Conservation (phyloP, 2,113 vertebrate genomes). For the Chelonoidis abingdonii region DNA sequence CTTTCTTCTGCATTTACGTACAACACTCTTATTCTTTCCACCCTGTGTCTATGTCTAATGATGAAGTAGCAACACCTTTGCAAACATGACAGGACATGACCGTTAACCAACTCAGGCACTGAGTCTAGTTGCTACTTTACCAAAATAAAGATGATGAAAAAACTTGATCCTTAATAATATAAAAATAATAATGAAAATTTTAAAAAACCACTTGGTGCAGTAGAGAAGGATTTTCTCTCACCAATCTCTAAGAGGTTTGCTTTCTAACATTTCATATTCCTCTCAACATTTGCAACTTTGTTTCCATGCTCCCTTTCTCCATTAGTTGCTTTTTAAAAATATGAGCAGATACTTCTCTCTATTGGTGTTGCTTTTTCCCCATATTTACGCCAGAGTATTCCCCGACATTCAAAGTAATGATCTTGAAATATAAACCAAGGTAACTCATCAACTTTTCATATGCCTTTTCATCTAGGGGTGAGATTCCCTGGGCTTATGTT, state of each 20-base stretch:
- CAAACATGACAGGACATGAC: neutral
- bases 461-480: neutral
- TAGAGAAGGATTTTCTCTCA: neutral
- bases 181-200: neutral
- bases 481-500: neutral
- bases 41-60: neutral
- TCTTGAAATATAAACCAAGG: neutral
- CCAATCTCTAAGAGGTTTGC: neutral
- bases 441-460: neutral
- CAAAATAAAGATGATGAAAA: neutral
- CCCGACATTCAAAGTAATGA: neutral
- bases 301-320: fast-evolving
- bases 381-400: neutral
- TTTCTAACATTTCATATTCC: neutral
- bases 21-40: neutral
- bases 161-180: neutral
- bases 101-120: neutral
- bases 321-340: neutral
- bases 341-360: neutral
- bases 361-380: neutral
- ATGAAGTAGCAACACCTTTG: neutral
- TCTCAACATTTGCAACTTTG: neutral
- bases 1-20: neutral
- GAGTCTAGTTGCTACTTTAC: neutral
- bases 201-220: neutral